Evolutionary conservation across 2,113 vertebrate species (phyloP).

Genomic region (Brachionichthys hirsutus): DNA sequence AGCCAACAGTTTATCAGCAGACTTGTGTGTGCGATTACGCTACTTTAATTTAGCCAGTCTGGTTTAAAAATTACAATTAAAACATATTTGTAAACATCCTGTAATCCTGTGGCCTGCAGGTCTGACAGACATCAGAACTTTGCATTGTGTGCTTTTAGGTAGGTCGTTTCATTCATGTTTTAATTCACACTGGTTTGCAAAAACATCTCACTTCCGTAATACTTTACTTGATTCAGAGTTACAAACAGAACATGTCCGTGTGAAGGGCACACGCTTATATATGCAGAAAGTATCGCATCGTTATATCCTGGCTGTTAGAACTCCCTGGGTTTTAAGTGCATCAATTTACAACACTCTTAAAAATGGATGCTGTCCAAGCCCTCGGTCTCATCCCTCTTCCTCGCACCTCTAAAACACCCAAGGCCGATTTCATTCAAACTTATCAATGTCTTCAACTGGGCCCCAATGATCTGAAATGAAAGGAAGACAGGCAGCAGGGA

Average conservation of each 20-base stretch:
- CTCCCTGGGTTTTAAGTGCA: background rate
- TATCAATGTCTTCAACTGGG: conserved; percentile 7
- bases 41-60: no score
- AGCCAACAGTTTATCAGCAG: no score
- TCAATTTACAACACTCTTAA: conserved; percentile 7
- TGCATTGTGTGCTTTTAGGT: no score
- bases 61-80: no score
- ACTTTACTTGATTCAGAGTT: background rate
- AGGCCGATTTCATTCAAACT: conserved; percentile 22
- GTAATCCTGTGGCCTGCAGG: no score
- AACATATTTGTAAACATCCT: no score
- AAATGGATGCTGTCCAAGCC: conserved; percentile 30
- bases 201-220: no score
- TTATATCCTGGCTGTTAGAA: conserved; percentile 1
- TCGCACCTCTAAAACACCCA: conserved; percentile 3
- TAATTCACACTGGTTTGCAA: no score
- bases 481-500: background rate
- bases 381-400: background rate
- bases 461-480: conserved; percentile 11
- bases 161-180: no score
- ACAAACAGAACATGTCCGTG: background rate
- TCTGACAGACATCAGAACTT: no score
- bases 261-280: background rate
- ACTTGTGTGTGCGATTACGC: no score
- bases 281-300: background rate